Conservation (phyloP, 2,113 vertebrate species). For the Laticauda laticaudata region DNA sequence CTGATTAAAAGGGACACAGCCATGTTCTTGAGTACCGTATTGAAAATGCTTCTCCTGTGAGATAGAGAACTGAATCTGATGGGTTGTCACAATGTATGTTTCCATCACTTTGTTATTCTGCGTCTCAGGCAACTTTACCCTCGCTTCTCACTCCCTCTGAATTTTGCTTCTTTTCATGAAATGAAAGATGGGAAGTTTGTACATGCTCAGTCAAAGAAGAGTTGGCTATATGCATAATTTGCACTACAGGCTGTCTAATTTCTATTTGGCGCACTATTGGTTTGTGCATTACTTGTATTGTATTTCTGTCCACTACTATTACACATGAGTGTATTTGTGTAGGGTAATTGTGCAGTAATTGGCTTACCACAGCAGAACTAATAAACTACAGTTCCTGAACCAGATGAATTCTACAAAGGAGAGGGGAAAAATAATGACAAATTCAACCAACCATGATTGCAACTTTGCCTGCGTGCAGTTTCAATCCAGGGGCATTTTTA, state of each 20-base stretch:
- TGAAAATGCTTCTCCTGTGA: not conserved
- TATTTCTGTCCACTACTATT: not conserved
- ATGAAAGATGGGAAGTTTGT: not conserved
- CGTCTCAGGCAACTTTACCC: not conserved
- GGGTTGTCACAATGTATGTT: no score
- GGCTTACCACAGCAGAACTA: not conserved
- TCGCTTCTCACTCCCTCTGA: not conserved
- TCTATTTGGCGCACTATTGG: not conserved
- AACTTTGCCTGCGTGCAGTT: no score
- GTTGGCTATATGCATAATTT: not conserved
- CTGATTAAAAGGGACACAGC: not conserved
- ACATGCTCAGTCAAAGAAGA: not conserved
- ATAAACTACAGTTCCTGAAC: not conserved
- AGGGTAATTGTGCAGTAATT: not conserved
- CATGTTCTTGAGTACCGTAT: not conserved
- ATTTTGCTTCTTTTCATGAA: not conserved
- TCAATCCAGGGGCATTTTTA: not conserved
- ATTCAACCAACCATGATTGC: not conserved
- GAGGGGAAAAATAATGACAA: not conserved
- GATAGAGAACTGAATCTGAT: not conserved
- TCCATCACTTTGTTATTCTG: not conserved
- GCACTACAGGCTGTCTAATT: not conserved
- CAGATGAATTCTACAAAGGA: not conserved
- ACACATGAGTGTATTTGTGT: not conserved
- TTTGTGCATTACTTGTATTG: not conserved